Evolutionary conservation across 2,113 vertebrate species (phyloP).

Genomic region (Toxotes chatareus): DNA sequence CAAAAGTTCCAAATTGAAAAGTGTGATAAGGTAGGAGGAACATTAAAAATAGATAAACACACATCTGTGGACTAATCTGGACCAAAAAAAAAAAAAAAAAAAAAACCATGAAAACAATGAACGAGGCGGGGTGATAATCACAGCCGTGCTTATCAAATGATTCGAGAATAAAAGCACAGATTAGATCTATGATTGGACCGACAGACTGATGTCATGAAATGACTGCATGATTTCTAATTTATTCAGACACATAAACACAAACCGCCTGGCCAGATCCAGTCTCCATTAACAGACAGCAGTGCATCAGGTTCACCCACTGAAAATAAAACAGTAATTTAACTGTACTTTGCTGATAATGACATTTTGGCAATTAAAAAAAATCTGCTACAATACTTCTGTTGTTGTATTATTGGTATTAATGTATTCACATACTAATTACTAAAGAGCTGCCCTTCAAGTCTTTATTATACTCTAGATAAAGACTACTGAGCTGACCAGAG

Average conservation of each 20-base stretch:
- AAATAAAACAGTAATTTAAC: neutral
- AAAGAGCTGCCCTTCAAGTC: neutral
- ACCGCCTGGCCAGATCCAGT: neutral
- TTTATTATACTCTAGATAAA: neutral
- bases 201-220: conserved; percentile 20
- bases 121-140: conserved; percentile 33
- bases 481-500: neutral
- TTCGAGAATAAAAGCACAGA: conserved; percentile 17
- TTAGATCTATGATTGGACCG: conserved; percentile 27
- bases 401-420: neutral
- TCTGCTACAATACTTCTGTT: too few species aligned
- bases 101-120: conserved; percentile 16
- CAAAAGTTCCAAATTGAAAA: conserved; percentile 73
- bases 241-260: conserved; percentile 13
- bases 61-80: conserved; percentile 61
- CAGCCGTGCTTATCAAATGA: conserved; percentile 26
- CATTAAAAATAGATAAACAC: conserved; percentile 72
- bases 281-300: neutral
- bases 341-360: neutral
- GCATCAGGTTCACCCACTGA: neutral
- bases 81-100: neutral
- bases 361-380: neutral
- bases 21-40: conserved; percentile 68
- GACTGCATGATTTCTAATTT: conserved; percentile 18
- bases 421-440: neutral